These are phyloP conservation scores for Syngnathus rostellatus DNA, from an alignment of 2,797 vertebrate genomes.

Conservation along the genomic window DNA sequence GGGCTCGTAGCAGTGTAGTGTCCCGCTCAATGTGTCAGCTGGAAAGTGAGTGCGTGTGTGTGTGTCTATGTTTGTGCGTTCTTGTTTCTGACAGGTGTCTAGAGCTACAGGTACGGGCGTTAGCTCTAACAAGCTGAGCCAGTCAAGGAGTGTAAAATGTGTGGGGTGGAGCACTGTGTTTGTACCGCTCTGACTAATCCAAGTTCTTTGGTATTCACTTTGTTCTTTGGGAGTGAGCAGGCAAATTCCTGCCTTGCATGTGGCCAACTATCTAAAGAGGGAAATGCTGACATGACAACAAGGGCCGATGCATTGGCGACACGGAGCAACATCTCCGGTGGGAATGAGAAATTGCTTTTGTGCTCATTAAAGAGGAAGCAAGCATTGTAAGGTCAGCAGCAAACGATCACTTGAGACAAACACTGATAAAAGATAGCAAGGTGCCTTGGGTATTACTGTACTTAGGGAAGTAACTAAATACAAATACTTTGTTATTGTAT, in stretches of 20 bases:
- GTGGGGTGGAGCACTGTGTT: constrained; percentile 51
- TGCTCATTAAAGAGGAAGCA: constrained; percentile 34
- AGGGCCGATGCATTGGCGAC: constrained; percentile 7
- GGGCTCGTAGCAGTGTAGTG: constrained; percentile 18
- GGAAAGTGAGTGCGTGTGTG: background rate
- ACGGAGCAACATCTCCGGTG: constrained; percentile 39
- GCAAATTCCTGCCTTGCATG: constrained; percentile 34
- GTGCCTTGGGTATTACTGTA: background rate
- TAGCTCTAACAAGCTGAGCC: constrained; percentile 62
- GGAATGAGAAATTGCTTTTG: constrained; percentile 33
- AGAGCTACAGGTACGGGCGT: constrained; percentile 61
- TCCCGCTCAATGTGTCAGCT: constrained; percentile 11
- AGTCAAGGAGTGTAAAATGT: constrained; percentile 50
- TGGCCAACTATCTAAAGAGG: constrained; percentile 9
- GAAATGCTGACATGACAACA: constrained; percentile 5
- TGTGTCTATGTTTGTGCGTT: background rate
- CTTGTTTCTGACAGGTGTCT: constrained; percentile 60
- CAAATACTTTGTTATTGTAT: background rate
- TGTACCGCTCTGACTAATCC: constrained; percentile 14
- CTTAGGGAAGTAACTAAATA: background rate
- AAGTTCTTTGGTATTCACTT: constrained; percentile 39
- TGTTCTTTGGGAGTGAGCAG: constrained; percentile 28
- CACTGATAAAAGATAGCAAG: background rate
- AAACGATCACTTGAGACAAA: constrained; percentile 6
- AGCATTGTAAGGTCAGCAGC: constrained; percentile 34